phyloP scores from a whole-genome alignment of 2,797 vertebrate species.

The Vultur gryphus region DNA sequence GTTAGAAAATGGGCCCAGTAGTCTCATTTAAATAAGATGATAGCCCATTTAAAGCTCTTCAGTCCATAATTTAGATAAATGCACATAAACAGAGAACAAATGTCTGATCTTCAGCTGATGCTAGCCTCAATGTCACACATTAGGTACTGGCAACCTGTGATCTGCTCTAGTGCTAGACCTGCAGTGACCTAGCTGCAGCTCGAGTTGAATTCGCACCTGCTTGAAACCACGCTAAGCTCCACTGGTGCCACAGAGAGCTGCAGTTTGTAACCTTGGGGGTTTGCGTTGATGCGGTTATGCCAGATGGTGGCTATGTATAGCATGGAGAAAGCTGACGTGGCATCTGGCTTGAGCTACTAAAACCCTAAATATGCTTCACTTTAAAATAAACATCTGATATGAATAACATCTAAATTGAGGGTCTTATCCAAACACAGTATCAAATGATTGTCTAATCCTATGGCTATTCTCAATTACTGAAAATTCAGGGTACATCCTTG shows the following conservation, averaged over 20 bases:
- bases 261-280: not conserved
- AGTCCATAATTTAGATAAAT: not conserved
- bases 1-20: not conserved
- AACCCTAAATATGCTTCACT: conserved; percentile 26
- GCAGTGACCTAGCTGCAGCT: not conserved
- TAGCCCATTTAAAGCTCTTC: not conserved
- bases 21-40: not conserved
- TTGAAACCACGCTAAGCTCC: not conserved
- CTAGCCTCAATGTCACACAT: not conserved
- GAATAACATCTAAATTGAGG: conserved; percentile 30
- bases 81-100: not conserved
- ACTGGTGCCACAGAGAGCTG: not conserved
- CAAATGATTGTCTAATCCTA: conserved; percentile 38
- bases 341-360: not conserved
- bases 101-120: not conserved
- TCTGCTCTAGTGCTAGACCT: not conserved
- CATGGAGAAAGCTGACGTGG: not conserved
- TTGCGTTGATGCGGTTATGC: not conserved
- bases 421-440: conserved; percentile 50
- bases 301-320: conserved; percentile 47
- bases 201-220: not conserved
- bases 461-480: conserved; percentile 28
- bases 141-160: not conserved
- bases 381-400: conserved; percentile 44
- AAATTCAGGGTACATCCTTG: not conserved